phyloP scores from a whole-genome alignment of 2,113 vertebrate genomes.

The Nestor notabilis region DNA sequence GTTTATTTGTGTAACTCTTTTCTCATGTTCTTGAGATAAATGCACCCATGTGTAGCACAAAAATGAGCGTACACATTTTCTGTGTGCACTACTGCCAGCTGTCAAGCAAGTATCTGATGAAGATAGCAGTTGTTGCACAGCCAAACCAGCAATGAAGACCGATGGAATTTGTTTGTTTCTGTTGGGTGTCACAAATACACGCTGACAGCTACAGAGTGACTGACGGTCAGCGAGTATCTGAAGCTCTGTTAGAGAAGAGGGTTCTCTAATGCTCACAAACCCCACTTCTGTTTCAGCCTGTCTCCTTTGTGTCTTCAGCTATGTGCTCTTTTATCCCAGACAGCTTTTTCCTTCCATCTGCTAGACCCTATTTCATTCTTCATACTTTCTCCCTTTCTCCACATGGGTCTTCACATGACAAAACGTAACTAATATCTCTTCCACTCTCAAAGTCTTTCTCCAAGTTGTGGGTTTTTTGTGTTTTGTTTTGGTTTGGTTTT shows the following conservation, averaged over 20 bases:
- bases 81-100: neutral
- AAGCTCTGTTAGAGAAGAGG: neutral
- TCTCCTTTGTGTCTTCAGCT: neutral
- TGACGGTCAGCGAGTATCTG: neutral
- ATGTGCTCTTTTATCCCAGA: neutral
- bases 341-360: neutral
- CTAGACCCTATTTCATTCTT: neutral
- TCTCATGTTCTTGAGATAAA: neutral
- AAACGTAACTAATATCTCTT: neutral
- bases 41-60: accelerated
- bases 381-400: neutral
- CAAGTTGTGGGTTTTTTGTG: accelerated
- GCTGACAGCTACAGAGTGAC: neutral
- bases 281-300: neutral
- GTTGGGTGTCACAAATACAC: neutral
- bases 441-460: neutral
- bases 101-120: neutral
- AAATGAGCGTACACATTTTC: neutral
- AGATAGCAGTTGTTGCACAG: neutral
- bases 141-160: neutral
- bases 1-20: neutral
- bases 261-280: neutral
- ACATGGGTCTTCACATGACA: neutral
- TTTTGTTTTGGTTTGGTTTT: no score
- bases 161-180: neutral